phyloP scores from a whole-genome alignment of 37 sponge, comb jelly and placozoan species.

The Beroe forskalii region DNA sequence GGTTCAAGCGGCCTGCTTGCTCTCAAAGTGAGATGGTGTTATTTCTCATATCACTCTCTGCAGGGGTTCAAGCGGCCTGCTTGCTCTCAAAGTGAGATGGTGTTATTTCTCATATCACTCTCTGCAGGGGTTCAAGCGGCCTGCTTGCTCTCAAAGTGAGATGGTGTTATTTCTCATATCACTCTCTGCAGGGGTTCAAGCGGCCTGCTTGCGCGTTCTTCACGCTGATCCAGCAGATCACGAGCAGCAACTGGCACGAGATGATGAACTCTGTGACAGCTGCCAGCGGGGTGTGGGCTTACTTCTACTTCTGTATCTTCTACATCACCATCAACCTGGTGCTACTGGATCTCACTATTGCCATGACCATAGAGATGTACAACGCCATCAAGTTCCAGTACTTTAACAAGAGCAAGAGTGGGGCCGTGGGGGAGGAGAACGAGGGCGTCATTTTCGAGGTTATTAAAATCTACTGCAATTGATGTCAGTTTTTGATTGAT shows the following conservation, averaged over 20 bases:
- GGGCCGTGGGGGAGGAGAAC: not conserved
- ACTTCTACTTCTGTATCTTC: conserved; percentile 64
- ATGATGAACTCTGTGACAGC: conserved; percentile 40
- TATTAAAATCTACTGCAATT: too few species aligned
- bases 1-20: too few species aligned
- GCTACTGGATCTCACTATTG: conserved; percentile 44
- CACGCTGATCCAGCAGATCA: conserved; percentile 32
- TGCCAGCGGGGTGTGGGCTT: conserved; percentile 25
- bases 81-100: too few species aligned
- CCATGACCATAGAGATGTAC: conserved; percentile 63
- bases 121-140: too few species aligned
- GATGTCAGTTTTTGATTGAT: too few species aligned
- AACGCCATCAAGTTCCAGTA: conserved; percentile 46
- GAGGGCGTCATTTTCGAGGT: conserved; percentile 33
- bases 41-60: too few species aligned
- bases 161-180: too few species aligned
- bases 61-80: too few species aligned
- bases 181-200: conserved; percentile 18
- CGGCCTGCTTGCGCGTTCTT: not conserved
- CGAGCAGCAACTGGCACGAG: conserved; percentile 54
- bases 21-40: too few species aligned
- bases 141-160: too few species aligned
- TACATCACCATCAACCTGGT: conserved; percentile 57
- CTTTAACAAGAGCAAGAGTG: not conserved
- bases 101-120: too few species aligned